A percentile compares a stretch with the other conserved stretches of the same genome.
phyloP scores from a whole-genome alignment of 2,888 invertebrate genomes.

The Odiellus spinosus region DNA sequence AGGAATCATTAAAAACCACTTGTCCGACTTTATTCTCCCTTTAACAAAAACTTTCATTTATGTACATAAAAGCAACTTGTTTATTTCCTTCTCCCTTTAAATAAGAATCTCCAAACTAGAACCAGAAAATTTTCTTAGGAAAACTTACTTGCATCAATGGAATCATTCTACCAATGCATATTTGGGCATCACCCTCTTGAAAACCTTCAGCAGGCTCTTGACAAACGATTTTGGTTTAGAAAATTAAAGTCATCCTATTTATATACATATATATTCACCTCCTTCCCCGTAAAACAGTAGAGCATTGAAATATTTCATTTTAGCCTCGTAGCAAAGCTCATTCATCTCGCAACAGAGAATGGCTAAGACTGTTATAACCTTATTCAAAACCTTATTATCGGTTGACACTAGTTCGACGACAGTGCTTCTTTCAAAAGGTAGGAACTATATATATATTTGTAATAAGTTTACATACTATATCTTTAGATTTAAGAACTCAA shows the following conservation, averaged over 20 bases:
- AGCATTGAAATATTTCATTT: slow-evolving; percentile 40
- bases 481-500: no score
- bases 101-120: no score
- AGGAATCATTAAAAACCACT: no score
- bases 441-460: slow-evolving; percentile 26
- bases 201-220: slow-evolving; percentile 20
- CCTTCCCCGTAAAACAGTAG: slow-evolving; percentile 53
- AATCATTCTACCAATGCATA: slow-evolving; percentile 35
- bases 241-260: not conserved
- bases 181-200: slow-evolving; percentile 34
- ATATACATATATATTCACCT: slow-evolving; percentile 29
- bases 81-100: no score
- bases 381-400: slow-evolving; percentile 51
- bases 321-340: slow-evolving; percentile 48
- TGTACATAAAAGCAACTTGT: no score
- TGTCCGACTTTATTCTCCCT: no score
- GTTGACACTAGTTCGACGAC: slow-evolving; percentile 56
- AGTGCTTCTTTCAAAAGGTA: slow-evolving; percentile 45
- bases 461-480: no score
- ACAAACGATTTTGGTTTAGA: not conserved
- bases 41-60: no score
- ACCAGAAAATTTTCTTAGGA: no score
- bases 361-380: slow-evolving; percentile 55
- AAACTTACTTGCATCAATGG: slow-evolving; percentile 34
- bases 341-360: slow-evolving; percentile 61